phyloP scores from a whole-genome alignment of 2,888 invertebrate species.

The Lepidocyrtinus sp. region DNA sequence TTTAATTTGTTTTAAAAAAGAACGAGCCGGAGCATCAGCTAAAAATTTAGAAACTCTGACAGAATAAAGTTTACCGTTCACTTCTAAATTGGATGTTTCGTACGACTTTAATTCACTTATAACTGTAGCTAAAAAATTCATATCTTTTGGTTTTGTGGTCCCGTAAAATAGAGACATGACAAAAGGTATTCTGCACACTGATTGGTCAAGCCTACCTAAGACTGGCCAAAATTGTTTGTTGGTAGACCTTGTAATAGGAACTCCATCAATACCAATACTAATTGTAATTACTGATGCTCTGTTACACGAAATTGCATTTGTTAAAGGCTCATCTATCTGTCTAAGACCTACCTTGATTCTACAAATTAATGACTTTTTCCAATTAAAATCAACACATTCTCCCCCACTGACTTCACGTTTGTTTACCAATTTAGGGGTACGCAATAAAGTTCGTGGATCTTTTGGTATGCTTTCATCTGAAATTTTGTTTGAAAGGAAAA shows the following conservation, averaged over 20 bases:
- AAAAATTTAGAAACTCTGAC: conserved; percentile 1
- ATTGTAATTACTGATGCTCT: too few relatives aligned
- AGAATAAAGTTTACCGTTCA: not conserved
- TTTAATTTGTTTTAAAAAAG: conserved; percentile 2
- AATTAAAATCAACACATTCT: not conserved
- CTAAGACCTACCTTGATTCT: not conserved
- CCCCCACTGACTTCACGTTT: not conserved
- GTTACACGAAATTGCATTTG: too few relatives aligned
- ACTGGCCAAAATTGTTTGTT: conserved; percentile 26
- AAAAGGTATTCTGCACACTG: not conserved
- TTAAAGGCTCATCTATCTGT: not conserved
- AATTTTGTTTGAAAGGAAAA: not conserved
- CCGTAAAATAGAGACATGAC: not conserved
- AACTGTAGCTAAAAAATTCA: not conserved
- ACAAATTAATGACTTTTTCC: too few relatives aligned
- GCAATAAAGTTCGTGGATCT: not conserved
- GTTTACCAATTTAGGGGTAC: not conserved
- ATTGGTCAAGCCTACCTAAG: conserved; percentile 12
- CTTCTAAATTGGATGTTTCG: conserved; percentile 2
- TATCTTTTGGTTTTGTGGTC: not conserved
- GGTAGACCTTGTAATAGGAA: not conserved
- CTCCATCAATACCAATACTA: conserved; percentile 21
- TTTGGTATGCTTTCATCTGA: not conserved
- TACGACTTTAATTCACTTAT: not conserved
- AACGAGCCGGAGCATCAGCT: conserved; percentile 16